Conservation (phyloP, 1,140 invertebrate genomes). For the Copidosoma floridanum region DNA sequence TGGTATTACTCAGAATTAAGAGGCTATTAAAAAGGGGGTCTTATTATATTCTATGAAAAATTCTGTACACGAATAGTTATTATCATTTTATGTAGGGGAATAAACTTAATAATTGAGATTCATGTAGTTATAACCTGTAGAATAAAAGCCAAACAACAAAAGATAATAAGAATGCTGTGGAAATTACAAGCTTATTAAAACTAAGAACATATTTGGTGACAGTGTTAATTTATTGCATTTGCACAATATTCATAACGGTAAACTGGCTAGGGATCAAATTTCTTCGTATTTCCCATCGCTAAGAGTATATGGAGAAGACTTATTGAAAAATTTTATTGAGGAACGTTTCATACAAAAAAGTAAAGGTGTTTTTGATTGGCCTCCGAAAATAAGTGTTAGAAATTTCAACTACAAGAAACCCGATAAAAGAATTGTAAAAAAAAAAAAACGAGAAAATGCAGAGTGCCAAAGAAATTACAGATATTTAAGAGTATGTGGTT, state of each 20-base stretch:
- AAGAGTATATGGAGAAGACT: background rate
- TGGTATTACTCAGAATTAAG: constrained; percentile 36
- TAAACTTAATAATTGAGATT: background rate
- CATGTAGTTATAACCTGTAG: background rate
- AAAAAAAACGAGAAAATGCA: too few species aligned
- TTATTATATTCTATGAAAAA: constrained; percentile 32
- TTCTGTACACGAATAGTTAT: background rate
- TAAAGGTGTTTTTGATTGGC: background rate
- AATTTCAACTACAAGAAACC: background rate
- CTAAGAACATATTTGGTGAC: background rate
- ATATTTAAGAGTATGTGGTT: too few species aligned
- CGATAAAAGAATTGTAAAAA: too few species aligned
- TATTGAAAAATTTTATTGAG: background rate
- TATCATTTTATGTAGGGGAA: too few species aligned
- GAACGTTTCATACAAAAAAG: background rate
- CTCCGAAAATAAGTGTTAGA: background rate
- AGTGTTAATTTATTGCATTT: too few species aligned
- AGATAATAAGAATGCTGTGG: background rate
- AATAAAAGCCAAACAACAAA: background rate
- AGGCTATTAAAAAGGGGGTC: constrained; percentile 28
- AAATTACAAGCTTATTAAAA: background rate
- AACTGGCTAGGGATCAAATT: background rate
- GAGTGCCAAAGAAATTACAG: too few species aligned
- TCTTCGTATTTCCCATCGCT: background rate
- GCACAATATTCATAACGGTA: background rate